Evolutionary conservation across 2,888 invertebrate genomes (phyloP), one percentile per base, ranked within the genome.

Genomic region (Auanema sp.): DNA sequence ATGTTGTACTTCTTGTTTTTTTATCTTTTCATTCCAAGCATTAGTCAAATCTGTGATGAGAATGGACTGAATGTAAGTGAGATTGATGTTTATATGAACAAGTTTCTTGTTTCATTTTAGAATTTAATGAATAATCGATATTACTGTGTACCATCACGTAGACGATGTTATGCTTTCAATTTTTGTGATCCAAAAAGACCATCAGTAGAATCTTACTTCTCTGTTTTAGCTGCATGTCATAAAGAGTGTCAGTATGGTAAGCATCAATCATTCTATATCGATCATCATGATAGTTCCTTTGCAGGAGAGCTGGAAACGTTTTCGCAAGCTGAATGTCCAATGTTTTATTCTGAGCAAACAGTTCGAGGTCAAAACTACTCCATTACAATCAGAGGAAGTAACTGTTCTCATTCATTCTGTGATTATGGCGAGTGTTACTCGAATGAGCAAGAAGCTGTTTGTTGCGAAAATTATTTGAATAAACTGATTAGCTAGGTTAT

Each of bases 111-210:
- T 5, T 21, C 21, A 47, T 33, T 33, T 8, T 33, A 55, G 56
- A 40, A 25, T 8, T n/a, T 55, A 55, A 10, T n/a, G 16, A 55
- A 55, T 23, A 55, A 55, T 42, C 56, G 56, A 8, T 55, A 55
- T 42, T 55, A 55, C 23, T 55, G 56, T 23, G 56, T 41, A 14
- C 16, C 14, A n/a, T n/a, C n/a, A 42, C 56, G 33, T n/a, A n/a
- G n/a, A 16, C 4, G 41, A 16, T 55, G 56, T 42, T 55, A 40
- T 55, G 56, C 56, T 16, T 55, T 55, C 41, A 55, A 42, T 14
- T 16, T 23, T n/a, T 55, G 56, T 42, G 14, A 18, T 16, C 40
- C 52, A 10, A 18, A 8, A 16, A 25, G 40, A 40, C 56, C 56
- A n/a, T n/a, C n/a, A n/a, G n/a, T n/a, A n/a, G 11, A 33, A 33